phyloP scores from a whole-genome alignment of 1,140 invertebrate species.

The Neodiprion lecontei region DNA sequence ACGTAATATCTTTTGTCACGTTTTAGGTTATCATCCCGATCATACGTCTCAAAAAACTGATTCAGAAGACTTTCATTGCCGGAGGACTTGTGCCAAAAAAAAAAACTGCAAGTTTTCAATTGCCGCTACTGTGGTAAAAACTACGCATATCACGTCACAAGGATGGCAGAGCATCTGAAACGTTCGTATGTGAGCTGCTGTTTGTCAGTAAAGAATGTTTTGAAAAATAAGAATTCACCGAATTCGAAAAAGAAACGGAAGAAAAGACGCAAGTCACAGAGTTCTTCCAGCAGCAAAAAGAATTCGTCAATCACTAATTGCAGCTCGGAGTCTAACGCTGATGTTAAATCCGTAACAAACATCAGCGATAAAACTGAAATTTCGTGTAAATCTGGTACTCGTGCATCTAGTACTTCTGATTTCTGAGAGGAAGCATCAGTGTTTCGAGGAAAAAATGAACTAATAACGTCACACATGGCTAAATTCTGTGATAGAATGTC shows the following conservation, averaged over 20 bases:
- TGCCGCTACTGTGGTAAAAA: conserved; percentile 15
- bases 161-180: conserved; percentile 16
- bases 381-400: not conserved
- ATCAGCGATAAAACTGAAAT: not conserved
- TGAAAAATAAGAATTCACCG: conserved; percentile 10
- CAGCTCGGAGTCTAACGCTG: not conserved
- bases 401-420: conserved; percentile 8
- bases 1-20: conserved; percentile 10
- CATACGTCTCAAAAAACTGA: conserved; percentile 17
- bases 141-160: conserved; percentile 18
- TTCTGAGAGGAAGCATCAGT: not conserved
- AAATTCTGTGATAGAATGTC: conserved; percentile 20
- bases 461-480: not conserved
- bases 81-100: conserved; percentile 17
- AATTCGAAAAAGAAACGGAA: conserved; percentile 5
- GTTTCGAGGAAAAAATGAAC: not conserved
- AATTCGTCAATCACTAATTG: not conserved
- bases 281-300: conserved; percentile 16
- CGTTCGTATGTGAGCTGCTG: conserved; percentile 5
- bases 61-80: not conserved
- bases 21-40: conserved; percentile 10
- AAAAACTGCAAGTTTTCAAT: conserved; percentile 14
- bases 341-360: not conserved
- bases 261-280: conserved; percentile 8
- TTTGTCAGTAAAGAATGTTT: conserved; percentile 9